Conservation (phyloP, 2,797 vertebrate genomes). For the Chiroxiphia lanceolata region DNA sequence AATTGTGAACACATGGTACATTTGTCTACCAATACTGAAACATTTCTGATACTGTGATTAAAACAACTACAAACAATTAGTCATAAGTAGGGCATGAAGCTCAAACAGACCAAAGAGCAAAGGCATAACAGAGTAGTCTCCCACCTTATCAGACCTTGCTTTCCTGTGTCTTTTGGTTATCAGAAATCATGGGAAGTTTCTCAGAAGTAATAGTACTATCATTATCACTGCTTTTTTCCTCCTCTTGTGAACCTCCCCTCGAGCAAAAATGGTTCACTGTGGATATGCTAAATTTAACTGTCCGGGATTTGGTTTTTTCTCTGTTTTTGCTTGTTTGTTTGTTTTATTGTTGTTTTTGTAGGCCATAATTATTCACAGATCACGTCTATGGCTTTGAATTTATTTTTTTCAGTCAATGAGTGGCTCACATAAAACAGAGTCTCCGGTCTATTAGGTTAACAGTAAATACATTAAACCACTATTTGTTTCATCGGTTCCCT, state of each 20-base stretch:
- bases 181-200: not conserved
- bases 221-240: not conserved
- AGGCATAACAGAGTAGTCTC: not conserved
- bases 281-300: not conserved
- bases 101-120: not conserved
- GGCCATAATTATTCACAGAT: not conserved
- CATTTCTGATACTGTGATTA: slow-evolving; percentile 29
- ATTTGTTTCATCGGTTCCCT: not conserved
- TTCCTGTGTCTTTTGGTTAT: not conserved
- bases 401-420: not conserved
- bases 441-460: not conserved
- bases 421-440: not conserved
- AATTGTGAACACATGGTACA: slow-evolving; percentile 38
- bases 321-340: not conserved
- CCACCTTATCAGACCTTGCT: not conserved
- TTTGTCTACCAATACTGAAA: slow-evolving; percentile 32
- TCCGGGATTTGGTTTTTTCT: fast-evolving
- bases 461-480: not conserved
- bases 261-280: not conserved
- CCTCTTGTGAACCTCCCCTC: not conserved
- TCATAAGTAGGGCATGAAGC: not conserved
- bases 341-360: not conserved
- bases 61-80: slow-evolving; percentile 49
- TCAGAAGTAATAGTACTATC: not conserved
- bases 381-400: not conserved